Evolutionary conservation across 2,888 invertebrate species (phyloP).

Genomic region (Dinocampus coccinellae): DNA sequence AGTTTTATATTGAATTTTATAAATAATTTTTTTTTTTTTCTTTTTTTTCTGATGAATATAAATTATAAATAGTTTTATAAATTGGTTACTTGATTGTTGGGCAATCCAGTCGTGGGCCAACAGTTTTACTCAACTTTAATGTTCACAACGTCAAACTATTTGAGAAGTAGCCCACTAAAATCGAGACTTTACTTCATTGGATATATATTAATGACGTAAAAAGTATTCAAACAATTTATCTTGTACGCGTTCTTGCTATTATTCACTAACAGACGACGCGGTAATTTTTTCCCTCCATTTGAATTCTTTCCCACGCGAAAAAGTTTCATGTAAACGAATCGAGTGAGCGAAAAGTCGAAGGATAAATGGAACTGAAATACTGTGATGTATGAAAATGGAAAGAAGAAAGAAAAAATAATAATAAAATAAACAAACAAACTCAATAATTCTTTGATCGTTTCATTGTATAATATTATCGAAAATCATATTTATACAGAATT

Average conservation of each 20-base stretch:
- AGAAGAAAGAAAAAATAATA: background rate
- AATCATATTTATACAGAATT: background rate
- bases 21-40: background rate
- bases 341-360: background rate
- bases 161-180: background rate
- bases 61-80: too few species aligned
- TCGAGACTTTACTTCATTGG: background rate
- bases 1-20: background rate
- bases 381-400: background rate
- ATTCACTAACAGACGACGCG: slow-evolving; percentile 16
- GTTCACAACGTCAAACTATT: background rate
- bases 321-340: slow-evolving; percentile 14
- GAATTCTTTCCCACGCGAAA: slow-evolving; percentile 4
- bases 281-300: slow-evolving; percentile 25
- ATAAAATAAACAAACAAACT: background rate
- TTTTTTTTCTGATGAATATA: too few species aligned
- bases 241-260: slow-evolving; percentile 21
- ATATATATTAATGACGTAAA: background rate
- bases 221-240: slow-evolving; percentile 32
- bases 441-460: slow-evolving; percentile 19
- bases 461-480: too few species aligned
- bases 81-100: too few species aligned
- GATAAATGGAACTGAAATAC: background rate
- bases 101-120: too few species aligned
- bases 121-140: background rate